Conservation (phyloP, 2,888 invertebrate genomes). For the Slavum lentiscoides region DNA sequence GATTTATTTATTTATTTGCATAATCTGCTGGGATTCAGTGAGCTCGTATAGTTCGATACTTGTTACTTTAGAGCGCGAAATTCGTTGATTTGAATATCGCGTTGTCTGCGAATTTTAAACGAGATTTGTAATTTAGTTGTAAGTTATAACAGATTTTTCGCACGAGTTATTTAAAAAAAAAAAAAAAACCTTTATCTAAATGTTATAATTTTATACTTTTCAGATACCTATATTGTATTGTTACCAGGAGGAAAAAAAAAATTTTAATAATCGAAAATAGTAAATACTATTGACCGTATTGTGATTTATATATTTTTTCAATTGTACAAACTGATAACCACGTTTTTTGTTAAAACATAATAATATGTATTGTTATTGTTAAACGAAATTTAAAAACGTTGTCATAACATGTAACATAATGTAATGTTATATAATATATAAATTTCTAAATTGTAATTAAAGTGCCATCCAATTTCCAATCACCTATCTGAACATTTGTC, state of each 20-base stretch:
- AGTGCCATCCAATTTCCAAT: conserved; percentile 3
- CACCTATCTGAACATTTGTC: too few species aligned
- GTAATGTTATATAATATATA: background rate
- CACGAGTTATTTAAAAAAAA: too few species aligned
- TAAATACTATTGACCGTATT: background rate
- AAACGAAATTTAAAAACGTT: background rate
- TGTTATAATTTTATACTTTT: too few species aligned
- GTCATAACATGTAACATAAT: conserved; percentile 11
- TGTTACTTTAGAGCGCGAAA: too few species aligned
- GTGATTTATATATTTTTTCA: background rate
- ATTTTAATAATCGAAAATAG: background rate
- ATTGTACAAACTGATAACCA: background rate
- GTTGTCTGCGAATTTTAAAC: too few species aligned
- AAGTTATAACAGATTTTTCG: too few species aligned
- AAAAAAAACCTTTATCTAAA: too few species aligned
- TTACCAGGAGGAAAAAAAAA: conserved; percentile 9
- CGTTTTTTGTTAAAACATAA: background rate
- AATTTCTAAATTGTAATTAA: background rate
- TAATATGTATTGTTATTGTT: background rate
- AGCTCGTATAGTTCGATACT: too few species aligned
- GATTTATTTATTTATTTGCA: too few species aligned
- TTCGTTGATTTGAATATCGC: too few species aligned
- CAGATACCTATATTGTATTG: background rate
- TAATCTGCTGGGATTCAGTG: too few species aligned
- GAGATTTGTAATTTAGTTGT: too few species aligned